Conservation (phyloP, 2,113 vertebrate genomes). For the Arvicanthis niloticus region DNA sequence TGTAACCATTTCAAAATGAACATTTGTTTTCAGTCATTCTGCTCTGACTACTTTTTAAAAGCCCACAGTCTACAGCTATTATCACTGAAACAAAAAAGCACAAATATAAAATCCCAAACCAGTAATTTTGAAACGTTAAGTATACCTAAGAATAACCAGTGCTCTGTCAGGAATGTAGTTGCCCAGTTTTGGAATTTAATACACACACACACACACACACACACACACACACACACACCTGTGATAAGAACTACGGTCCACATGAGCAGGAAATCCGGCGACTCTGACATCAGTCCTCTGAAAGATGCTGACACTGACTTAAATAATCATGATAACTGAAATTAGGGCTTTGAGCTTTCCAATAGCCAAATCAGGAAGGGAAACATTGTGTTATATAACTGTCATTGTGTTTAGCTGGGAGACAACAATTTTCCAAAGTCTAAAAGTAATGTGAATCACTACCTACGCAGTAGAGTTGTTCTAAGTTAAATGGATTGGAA, state of each 20-base stretch:
- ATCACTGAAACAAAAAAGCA: constrained; percentile 19
- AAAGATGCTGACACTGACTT: background rate
- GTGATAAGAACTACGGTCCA: background rate
- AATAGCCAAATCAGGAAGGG: background rate
- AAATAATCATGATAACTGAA: background rate
- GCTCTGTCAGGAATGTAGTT: background rate
- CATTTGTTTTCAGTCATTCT: background rate
- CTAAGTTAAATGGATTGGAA: constrained; percentile 9
- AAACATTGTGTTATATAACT: background rate
- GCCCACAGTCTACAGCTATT: background rate
- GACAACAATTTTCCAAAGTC: constrained; percentile 3
- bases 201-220: background rate
- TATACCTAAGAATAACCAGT: background rate
- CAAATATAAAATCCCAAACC: constrained; percentile 5
- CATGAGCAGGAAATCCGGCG: background rate
- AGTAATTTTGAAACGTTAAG: constrained; percentile 20
- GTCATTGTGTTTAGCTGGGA: background rate
- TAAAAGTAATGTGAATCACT: constrained; percentile 19
- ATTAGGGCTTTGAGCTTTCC: background rate
- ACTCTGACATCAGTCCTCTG: background rate
- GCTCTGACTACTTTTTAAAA: background rate
- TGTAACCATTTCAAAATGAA: constrained; percentile 22
- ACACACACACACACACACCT: background rate
- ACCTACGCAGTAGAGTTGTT: background rate
- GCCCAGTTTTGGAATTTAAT: background rate